A percentile compares a stretch with the other conserved stretches of the same genome.
Evolutionary conservation across 2,888 invertebrate species (phyloP).

Genomic region (Cylindroiulus punctatus): DNA sequence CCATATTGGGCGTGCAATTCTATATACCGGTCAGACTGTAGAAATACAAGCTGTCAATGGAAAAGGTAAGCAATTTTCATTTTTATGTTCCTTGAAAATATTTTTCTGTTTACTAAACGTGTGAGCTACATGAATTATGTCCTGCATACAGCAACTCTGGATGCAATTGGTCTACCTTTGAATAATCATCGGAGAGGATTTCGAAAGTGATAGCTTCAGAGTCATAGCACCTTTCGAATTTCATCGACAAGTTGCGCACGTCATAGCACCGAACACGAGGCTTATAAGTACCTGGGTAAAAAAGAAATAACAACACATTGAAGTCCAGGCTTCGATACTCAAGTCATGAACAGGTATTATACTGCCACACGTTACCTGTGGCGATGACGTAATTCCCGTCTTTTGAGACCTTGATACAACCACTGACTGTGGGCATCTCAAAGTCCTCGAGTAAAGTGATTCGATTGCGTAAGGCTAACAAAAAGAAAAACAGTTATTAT

Average conservation of each 20-base stretch:
- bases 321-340: no score
- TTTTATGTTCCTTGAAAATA: no score
- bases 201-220: conserved; percentile 95
- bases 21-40: conserved; percentile 89
- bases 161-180: conserved; percentile 81
- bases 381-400: conserved; percentile 93
- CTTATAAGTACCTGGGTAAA: conserved; percentile 84
- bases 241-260: conserved; percentile 92
- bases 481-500: no score
- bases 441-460: conserved; percentile 99
- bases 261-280: conserved; percentile 96
- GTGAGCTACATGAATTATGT: no score
- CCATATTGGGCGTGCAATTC: conserved; percentile 97
- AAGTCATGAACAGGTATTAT: no score
- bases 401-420: conserved; percentile 81
- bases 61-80: no score
- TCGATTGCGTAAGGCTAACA: conserved; percentile 82
- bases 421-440: conserved; percentile 96
- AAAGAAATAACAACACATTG: no score
- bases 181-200: conserved; percentile 93
- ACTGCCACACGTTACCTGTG: no score
- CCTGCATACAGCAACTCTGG: no score
- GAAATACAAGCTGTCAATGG: conserved; percentile 85
- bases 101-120: no score
- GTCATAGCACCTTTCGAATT: conserved; percentile 98